These are phyloP conservation scores for Danio aesculapii DNA, from an alignment of 2,797 vertebrate genomes.

Conservation along the genomic window DNA sequence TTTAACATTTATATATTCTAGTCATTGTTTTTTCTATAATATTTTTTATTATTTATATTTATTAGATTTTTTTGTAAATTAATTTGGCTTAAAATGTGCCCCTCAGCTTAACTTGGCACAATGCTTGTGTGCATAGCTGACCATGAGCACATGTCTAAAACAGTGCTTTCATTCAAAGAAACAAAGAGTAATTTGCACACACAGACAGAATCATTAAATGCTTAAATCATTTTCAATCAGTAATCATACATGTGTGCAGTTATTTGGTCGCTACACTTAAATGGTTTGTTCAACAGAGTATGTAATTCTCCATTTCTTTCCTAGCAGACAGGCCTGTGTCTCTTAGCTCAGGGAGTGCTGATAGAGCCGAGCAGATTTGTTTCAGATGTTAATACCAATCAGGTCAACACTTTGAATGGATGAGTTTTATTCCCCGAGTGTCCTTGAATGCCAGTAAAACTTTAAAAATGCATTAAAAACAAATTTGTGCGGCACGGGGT, in stretches of 20 bases:
- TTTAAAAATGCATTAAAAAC: conserved; percentile 69
- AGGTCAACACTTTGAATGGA: conserved; percentile 64
- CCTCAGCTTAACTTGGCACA: neutral
- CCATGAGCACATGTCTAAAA: neutral
- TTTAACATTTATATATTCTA: no score
- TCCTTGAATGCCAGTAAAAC: conserved; percentile 63
- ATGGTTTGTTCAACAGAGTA: conserved; percentile 34
- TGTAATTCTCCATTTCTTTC: conserved; percentile 21
- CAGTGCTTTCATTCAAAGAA: neutral
- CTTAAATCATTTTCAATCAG: neutral
- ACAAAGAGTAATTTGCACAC: neutral
- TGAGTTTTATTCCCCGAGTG: conserved; percentile 65
- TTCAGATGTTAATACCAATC: conserved; percentile 65
- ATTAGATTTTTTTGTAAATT: neutral
- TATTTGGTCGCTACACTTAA: neutral
- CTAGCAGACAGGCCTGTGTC: conserved; percentile 25
- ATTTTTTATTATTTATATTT: neutral
- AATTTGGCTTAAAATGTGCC: no score
- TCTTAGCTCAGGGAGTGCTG: conserved; percentile 46
- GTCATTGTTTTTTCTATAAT: no score
- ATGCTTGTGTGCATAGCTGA: neutral
- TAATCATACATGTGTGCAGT: conserved; percentile 3
- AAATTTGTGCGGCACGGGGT: conserved; percentile 65
- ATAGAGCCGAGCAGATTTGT: conserved; percentile 51
- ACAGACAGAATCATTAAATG: conserved; percentile 10